Evolutionary conservation across 2,797 vertebrate genomes (phyloP).

Genomic region (Xerus rutilus): DNA sequence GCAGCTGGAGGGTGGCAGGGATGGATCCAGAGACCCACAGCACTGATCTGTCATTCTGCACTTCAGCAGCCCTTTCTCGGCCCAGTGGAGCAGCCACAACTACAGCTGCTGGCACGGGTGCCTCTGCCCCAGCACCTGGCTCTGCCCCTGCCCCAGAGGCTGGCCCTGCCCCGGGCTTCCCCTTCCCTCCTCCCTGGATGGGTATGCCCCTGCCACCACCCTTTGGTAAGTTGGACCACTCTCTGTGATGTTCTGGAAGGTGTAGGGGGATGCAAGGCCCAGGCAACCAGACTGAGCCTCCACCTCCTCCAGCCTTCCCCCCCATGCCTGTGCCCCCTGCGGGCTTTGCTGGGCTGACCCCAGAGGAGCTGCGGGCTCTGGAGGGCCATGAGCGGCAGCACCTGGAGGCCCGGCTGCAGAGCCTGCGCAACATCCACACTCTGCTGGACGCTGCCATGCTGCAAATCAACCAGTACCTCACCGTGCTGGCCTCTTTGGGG

Average conservation of each 20-base stretch:
- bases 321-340: constrained; percentile 96
- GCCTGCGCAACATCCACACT: constrained; percentile 97
- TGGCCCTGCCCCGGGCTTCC: constrained; percentile 90
- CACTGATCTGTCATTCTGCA: not conserved
- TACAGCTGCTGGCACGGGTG: constrained; percentile 39
- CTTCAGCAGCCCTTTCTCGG: constrained; percentile 72
- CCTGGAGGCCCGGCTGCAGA: constrained; percentile 95
- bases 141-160: constrained; percentile 81
- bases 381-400: constrained; percentile 95
- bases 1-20: not conserved
- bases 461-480: constrained; percentile 98
- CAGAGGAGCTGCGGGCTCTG: constrained; percentile 94
- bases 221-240: constrained; percentile 89
- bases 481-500: constrained; percentile 93
- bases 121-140: constrained; percentile 82
- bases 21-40: fast-evolving
- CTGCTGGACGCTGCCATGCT: constrained; percentile 97
- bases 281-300: not conserved
- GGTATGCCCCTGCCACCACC: constrained; percentile 95
- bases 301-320: constrained; percentile 89
- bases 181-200: constrained; percentile 96
- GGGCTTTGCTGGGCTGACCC: constrained; percentile 93
- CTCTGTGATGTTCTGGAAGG: not conserved
- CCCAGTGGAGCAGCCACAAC: constrained; percentile 66
- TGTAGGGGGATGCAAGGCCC: not conserved